A percentile compares a stretch with the other conserved stretches of the same genome.
Evolutionary conservation across 2,888 invertebrate species (phyloP).

Genomic region (Entomobrya multifasciata): DNA sequence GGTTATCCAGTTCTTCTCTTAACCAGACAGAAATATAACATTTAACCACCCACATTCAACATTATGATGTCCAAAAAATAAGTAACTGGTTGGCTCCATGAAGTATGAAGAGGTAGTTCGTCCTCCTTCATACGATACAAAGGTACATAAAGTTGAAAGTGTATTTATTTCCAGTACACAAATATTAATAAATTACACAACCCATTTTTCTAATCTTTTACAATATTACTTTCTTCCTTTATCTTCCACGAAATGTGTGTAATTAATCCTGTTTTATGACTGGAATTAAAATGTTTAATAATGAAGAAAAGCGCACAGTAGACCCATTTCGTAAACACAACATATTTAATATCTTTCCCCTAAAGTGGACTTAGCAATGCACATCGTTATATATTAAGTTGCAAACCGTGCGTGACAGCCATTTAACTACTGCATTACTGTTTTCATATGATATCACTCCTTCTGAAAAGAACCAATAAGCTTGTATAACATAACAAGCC

Average conservation of each 20-base stretch:
- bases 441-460: background rate
- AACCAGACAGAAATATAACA: too few relatives aligned
- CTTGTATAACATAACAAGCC: too few relatives aligned
- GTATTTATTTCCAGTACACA: slow-evolving; percentile 18
- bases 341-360: background rate
- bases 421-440: slow-evolving; percentile 9
- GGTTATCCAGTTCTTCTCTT: too few relatives aligned
- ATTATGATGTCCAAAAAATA: too few relatives aligned
- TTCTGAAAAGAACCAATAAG: background rate
- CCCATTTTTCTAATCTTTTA: slow-evolving; percentile 57
- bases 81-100: too few relatives aligned
- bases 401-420: slow-evolving; percentile 42
- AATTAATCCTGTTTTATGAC: slow-evolving; percentile 70
- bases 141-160: background rate
- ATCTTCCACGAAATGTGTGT: slow-evolving; percentile 51
- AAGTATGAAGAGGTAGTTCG: too few relatives aligned
- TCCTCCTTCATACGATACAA: too few relatives aligned
- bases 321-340: background rate
- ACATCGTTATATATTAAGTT: slow-evolving; percentile 44
- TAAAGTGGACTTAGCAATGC: slow-evolving; percentile 3
- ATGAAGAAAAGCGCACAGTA: slow-evolving; percentile 14
- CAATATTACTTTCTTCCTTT: slow-evolving; percentile 34
- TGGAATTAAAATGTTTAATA: slow-evolving; percentile 63
- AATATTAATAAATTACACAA: slow-evolving; percentile 46
- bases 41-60: background rate